Evolutionary conservation across 2,888 invertebrate genomes (phyloP), one percentile per base, ranked within the genome.

Genomic region (Oxycera nigricornis): DNA sequence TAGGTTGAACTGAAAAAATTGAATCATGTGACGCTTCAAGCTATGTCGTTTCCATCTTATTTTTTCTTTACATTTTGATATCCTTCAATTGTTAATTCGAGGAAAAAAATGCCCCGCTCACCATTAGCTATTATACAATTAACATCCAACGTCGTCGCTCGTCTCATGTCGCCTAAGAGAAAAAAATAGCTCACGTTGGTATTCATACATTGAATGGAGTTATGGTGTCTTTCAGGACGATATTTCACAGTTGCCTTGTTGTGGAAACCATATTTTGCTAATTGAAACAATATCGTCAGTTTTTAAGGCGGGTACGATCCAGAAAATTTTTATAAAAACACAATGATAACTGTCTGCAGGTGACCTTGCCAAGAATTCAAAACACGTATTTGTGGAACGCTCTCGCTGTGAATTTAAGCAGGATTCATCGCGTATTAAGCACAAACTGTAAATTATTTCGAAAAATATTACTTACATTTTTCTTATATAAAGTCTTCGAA

Each of bases 221-320:
- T n/a, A n/a, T n/a, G n/a, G 26, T 57, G 14, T 57, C 28, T 26
- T 57, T 24, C n/a, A 30, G 57, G 26, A 28, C n/a, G 31, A 26
- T 24, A 22, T 61, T 61, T 65, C 1, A 65, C 65, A 41, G 65
- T 41, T 41, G 6, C 11, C 65, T 39, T 41, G 65, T 39, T 41
- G 41, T 65, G 30, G 70, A 28, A 22, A 55, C 52, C 52, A 52
- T 52, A 70, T 70, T 70, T 55, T 70, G 52, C 70, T 70, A 70
- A 70, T 70, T 70, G 70, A 52, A 22, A 55, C 41, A n/a, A 7
- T 22, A 24, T 24, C 46, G n/a, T 46, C 3, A 46, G 11, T 46
- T 35, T 46, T 46, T 46, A 46, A 46, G 46, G 46, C n/a, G n/a
- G n/a, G n/a, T n/a, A n/a, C n/a, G n/a, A n/a, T n/a, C n/a, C n/a